Percentiles rank a stretch among this genome's conserved stretches.
Conservation (phyloP, 2,888 invertebrate genomes). For the Formica aserva region DNA sequence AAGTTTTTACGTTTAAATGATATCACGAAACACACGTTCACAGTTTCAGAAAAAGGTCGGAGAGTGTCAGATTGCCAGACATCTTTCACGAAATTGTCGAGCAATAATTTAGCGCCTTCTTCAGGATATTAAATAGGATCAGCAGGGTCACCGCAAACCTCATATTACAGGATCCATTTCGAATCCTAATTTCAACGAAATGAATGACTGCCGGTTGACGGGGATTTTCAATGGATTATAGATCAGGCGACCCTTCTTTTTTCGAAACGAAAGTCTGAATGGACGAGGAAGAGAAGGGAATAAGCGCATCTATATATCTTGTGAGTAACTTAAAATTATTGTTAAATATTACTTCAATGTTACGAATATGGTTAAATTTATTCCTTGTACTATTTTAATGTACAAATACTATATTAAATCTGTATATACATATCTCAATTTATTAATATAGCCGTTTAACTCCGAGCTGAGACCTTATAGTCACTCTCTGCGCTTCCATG, state of each 20-base stretch:
- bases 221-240: conserved; percentile 72
- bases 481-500: background rate
- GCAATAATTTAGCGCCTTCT: conserved; percentile 71
- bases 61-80: conserved; percentile 67
- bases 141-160: conserved; percentile 71
- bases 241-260: conserved; percentile 58
- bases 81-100: conserved; percentile 71
- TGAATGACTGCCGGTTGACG: conserved; percentile 64
- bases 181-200: conserved; percentile 74
- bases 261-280: conserved; percentile 34
- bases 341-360: conserved; percentile 6
- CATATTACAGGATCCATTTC: conserved; percentile 77
- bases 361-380: background rate
- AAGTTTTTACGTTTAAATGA: conserved; percentile 21
- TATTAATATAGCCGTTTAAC: background rate
- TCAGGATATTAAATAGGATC: conserved; percentile 67
- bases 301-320: background rate
- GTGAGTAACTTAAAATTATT: background rate
- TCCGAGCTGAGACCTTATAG: background rate
- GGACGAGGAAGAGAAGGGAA: background rate
- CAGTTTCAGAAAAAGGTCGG: conserved; percentile 30
- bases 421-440: background rate
- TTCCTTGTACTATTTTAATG: background rate
- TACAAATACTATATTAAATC: background rate
- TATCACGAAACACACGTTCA: background rate